These are phyloP conservation scores for Metallyticus violacea DNA, from an alignment of 2,888 invertebrate genomes.

Conservation along the genomic window DNA sequence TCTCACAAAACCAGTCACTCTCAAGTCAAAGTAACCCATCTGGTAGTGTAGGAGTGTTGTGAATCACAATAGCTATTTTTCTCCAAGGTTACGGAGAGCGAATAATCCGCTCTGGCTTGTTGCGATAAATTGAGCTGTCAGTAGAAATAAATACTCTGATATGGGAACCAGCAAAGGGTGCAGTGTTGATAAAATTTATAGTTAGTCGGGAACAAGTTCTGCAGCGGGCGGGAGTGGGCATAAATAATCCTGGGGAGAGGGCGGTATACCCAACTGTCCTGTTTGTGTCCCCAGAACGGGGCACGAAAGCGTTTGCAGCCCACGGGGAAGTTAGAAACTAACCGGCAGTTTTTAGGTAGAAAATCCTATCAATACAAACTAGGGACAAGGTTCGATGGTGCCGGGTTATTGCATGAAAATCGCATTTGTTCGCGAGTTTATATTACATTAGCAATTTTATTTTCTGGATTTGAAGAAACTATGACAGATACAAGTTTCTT, in stretches of 20 bases:
- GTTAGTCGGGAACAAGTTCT: background rate
- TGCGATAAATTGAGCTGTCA: background rate
- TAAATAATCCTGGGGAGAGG: background rate
- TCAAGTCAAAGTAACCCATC: too few species aligned
- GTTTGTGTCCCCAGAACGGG: background rate
- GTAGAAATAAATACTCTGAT: background rate
- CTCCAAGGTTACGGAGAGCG: background rate
- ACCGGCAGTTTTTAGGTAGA: too few species aligned
- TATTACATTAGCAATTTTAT: too few species aligned
- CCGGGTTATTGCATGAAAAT: too few species aligned
- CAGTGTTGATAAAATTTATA: background rate
- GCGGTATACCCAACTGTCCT: background rate
- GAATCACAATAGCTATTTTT: background rate
- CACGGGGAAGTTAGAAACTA: background rate
- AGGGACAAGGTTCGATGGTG: too few species aligned
- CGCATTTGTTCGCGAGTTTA: too few species aligned
- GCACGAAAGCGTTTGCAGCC: too few species aligned
- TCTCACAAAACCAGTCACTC: too few species aligned
- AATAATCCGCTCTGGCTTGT: background rate
- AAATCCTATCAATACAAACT: too few species aligned
- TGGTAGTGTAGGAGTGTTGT: background rate
- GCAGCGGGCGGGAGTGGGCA: background rate
- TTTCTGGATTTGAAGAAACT: too few species aligned
- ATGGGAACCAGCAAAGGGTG: background rate
- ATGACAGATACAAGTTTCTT: too few species aligned